Conservation (phyloP, 2,888 invertebrate species). For the Crocallis elinguaria region DNA sequence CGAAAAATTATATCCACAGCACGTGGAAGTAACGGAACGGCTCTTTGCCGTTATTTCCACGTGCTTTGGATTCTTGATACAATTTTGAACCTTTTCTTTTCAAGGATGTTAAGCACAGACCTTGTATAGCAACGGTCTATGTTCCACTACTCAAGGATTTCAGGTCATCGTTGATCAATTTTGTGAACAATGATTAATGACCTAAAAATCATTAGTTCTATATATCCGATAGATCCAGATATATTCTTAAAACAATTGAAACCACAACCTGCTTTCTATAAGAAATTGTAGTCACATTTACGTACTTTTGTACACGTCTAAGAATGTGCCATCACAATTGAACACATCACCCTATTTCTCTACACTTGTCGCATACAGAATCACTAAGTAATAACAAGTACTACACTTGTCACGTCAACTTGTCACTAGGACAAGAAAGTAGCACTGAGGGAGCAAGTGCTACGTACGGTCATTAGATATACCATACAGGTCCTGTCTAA, state of each 20-base stretch:
- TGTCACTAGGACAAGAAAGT: constrained; percentile 62
- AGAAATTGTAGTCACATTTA: neutral
- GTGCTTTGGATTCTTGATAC: constrained; percentile 17
- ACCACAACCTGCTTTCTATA: neutral
- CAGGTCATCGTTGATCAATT: too few relatives aligned
- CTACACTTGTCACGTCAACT: constrained; percentile 29
- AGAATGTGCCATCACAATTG: neutral
- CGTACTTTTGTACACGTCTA: neutral
- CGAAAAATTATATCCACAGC: constrained; percentile 17
- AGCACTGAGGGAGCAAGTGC: constrained; percentile 54
- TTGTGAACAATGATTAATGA: too few relatives aligned
- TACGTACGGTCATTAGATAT: constrained; percentile 66
- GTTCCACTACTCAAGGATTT: too few relatives aligned
- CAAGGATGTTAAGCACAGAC: too few relatives aligned
- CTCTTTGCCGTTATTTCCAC: constrained; percentile 13
- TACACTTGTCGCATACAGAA: constrained; percentile 11
- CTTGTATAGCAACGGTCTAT: too few relatives aligned
- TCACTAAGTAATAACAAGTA: constrained; percentile 21
- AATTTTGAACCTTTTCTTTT: neutral
- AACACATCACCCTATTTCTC: neutral
- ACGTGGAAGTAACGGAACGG: too few relatives aligned
- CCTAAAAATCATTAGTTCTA: too few relatives aligned
- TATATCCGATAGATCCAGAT: too few relatives aligned
- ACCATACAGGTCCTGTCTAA: constrained; percentile 59
- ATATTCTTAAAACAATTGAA: neutral